Evolutionary conservation across 2,113 vertebrate species (phyloP).

Genomic region (Ammospiza nelsoni): DNA sequence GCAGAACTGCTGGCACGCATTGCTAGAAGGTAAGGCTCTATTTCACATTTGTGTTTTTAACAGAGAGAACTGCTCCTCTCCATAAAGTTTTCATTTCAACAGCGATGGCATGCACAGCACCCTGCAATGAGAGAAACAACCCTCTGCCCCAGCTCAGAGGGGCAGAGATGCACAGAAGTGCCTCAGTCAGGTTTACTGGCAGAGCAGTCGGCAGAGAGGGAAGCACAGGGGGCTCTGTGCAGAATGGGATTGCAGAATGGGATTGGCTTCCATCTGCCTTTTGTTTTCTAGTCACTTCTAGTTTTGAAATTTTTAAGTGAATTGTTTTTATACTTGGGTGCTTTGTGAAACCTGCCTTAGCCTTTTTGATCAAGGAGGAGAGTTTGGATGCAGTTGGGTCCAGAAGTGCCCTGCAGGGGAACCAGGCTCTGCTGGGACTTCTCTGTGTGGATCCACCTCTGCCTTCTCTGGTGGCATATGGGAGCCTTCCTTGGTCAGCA

Average conservation of each 20-base stretch:
- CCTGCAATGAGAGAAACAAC: too few relatives aligned
- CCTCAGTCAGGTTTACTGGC: too few relatives aligned
- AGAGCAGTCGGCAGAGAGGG: background rate
- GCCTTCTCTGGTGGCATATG: background rate
- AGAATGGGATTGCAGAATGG: background rate
- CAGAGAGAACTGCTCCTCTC: too few relatives aligned
- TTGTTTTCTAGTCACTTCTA: background rate
- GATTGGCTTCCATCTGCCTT: background rate
- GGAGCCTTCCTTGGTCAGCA: background rate
- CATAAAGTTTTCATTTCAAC: too few relatives aligned
- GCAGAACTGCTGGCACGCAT: too few relatives aligned
- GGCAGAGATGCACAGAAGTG: too few relatives aligned
- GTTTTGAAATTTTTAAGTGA: background rate
- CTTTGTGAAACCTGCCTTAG: accelerated
- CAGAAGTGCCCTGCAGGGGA: background rate
- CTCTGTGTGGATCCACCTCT: background rate
- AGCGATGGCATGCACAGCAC: too few relatives aligned
- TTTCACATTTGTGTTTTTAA: too few relatives aligned
- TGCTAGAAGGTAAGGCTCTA: too few relatives aligned
- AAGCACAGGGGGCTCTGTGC: background rate
- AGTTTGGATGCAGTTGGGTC: background rate
- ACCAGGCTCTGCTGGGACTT: background rate
- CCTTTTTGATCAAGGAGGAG: background rate
- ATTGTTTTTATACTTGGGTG: background rate
- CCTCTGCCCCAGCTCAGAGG: too few relatives aligned